These are phyloP conservation scores for Notoglanidium macrostoma DNA, from an alignment of 2,797 vertebrate genomes.

Conservation along the genomic window DNA sequence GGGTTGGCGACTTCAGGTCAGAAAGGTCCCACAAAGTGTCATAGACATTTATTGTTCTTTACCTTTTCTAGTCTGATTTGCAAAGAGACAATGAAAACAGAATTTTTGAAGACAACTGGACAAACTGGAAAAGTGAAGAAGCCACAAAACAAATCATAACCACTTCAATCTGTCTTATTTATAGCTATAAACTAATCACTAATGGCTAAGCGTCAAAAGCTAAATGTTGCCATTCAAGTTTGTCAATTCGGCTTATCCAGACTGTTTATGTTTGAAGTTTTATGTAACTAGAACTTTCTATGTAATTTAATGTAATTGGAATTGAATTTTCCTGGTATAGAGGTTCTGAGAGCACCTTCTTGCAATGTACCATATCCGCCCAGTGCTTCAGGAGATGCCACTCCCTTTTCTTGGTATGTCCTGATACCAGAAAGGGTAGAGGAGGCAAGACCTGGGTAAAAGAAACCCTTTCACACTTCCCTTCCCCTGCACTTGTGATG, in stretches of 20 bases:
- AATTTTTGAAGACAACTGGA: neutral
- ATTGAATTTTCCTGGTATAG: neutral
- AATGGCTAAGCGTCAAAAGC: neutral
- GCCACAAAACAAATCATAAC: neutral
- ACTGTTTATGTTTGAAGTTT: neutral
- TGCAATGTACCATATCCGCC: constrained; percentile 53
- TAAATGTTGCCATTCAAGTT: neutral
- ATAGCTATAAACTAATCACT: neutral
- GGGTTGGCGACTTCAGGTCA: neutral
- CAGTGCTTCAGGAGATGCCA: neutral
- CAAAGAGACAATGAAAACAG: neutral
- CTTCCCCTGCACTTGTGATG: neutral
- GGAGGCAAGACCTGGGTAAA: neutral
- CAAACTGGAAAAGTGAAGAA: neutral
- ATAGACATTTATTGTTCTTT: neutral
- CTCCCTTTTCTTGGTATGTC: constrained; percentile 16
- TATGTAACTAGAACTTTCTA: neutral
- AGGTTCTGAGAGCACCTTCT: constrained; percentile 49
- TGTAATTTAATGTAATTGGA: neutral
- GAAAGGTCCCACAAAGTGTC: neutral
- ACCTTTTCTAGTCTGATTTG: neutral
- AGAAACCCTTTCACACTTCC: constrained; percentile 13
- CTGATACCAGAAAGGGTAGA: constrained; percentile 6
- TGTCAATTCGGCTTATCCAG: neutral
- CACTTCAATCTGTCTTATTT: neutral